Evolutionary conservation across 2,113 vertebrate species (phyloP), one percentile per base, ranked within the genome.

Genomic region (Ploceus nigricollis): DNA sequence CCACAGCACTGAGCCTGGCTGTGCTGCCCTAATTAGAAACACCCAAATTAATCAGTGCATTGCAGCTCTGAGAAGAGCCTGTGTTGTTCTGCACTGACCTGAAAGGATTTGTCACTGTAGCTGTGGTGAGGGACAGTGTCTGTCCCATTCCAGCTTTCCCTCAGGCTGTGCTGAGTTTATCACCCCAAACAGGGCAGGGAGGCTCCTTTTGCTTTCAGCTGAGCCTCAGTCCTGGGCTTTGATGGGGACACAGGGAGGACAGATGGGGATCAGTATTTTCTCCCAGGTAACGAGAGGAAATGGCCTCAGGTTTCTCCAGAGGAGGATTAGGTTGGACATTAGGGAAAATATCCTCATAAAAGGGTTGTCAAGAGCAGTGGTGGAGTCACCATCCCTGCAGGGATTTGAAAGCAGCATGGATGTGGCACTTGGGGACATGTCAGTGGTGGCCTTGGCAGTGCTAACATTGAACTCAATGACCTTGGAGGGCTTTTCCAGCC

Each of bases 51-150:
- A 90, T n/a, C 58, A 30, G 10, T 3, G 66, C 1, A 1, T 0
- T 45, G 53, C 4, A 2, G 79, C 66, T 73, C 77, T 17, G 1
- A 77, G 72, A 39, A 9, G 58, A 65, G 81, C 77, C 69, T 82
- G 78, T 95, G 82, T 95, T 94, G 85, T 90, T 92, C 82, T 37
- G 88, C 93, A 35, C 61, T 96, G 96, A 95, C 90, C 93, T 50
- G 90, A 84, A 94, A 92, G 3, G 15, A 84, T 95, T 72, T 56
- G 47, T 61, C 80, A 10, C 73, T 22, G 44, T 89, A 30, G 76
- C 66, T 0, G 2, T 31, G 89, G 22, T 1, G 1, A 35, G 61
- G 73, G 21, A 42, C 0, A 0, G 33, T 80, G 93, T 84, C 88
- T 91, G 85, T 90, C 78, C 93, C 82, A 68, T 87, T 87, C 91